Evolutionary conservation across 2,113 vertebrate species (phyloP).

Genomic region (Dinomys branickii): DNA sequence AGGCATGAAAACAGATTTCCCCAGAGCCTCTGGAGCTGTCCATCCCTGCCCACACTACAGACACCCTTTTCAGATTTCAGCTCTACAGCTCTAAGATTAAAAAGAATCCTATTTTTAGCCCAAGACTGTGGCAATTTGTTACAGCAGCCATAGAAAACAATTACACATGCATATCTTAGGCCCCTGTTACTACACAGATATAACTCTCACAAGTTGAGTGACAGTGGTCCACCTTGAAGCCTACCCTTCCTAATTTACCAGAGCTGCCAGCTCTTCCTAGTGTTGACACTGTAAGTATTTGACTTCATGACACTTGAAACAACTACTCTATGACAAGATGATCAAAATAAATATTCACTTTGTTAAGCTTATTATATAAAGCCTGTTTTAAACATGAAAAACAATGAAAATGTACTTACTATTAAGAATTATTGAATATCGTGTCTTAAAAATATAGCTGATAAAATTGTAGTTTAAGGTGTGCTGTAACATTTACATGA

Average conservation of each 20-base stretch:
- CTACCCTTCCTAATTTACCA: not conserved
- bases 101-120: not conserved
- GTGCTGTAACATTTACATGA: not conserved
- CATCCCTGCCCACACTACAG: not conserved
- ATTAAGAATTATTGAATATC: not conserved
- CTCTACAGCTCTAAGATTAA: not conserved
- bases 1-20: not conserved
- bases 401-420: not conserved
- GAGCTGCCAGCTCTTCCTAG: not conserved
- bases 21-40: not conserved
- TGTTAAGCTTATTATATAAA: not conserved
- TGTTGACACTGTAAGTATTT: not conserved
- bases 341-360: not conserved
- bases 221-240: not conserved
- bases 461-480: slow-evolving; percentile 21
- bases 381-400: not conserved
- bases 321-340: not conserved
- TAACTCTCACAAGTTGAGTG: not conserved
- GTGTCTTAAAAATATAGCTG: slow-evolving; percentile 32
- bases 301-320: not conserved
- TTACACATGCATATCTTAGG: not conserved
- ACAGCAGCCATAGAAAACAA: not conserved
- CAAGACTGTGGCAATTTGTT: not conserved
- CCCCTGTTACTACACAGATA: too few relatives aligned
- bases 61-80: not conserved